phyloP scores from a whole-genome alignment of 2,888 invertebrate genomes.

The Lagria hirta region DNA sequence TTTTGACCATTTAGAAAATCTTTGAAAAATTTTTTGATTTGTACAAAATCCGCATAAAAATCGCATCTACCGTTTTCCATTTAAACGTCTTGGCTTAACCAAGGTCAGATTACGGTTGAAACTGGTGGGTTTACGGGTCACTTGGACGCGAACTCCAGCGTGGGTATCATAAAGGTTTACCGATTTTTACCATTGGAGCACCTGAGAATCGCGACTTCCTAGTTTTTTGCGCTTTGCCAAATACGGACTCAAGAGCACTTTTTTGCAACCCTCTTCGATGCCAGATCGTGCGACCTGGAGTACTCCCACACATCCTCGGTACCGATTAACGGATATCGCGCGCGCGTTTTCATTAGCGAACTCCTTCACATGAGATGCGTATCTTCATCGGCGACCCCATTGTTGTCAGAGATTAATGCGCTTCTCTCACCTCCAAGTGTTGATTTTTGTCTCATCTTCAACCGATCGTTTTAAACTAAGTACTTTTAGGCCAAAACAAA shows the following conservation, averaged over 20 bases:
- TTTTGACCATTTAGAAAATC: too few relatives aligned
- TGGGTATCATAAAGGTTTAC: not conserved
- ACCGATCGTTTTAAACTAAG: too few relatives aligned
- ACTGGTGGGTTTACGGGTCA: conserved; percentile 28
- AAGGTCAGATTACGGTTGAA: conserved; percentile 27
- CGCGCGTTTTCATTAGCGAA: too few relatives aligned
- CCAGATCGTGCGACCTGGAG: conserved; percentile 15
- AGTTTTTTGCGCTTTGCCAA: too few relatives aligned
- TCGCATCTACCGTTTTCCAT: conserved; percentile 20
- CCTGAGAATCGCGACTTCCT: too few relatives aligned
- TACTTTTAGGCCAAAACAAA: too few relatives aligned
- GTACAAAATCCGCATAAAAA: conserved; percentile 9
- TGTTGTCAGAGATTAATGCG: conserved; percentile 27
- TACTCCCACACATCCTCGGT: conserved; percentile 11
- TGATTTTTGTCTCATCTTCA: too few relatives aligned
- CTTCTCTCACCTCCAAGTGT: conserved; percentile 11
- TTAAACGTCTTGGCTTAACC: conserved; percentile 17
- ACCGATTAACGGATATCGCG: conserved; percentile 10
- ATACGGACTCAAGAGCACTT: too few relatives aligned
- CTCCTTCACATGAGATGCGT: conserved; percentile 29
- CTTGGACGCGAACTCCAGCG: conserved; percentile 19
- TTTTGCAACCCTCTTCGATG: too few relatives aligned
- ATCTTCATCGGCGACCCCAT: conserved; percentile 21
- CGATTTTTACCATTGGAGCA: not conserved
- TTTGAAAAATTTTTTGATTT: not conserved